These are phyloP conservation scores for Phrynocephalus vlangalii DNA, from an alignment of 2,797 vertebrate genomes.

Conservation along the genomic window DNA sequence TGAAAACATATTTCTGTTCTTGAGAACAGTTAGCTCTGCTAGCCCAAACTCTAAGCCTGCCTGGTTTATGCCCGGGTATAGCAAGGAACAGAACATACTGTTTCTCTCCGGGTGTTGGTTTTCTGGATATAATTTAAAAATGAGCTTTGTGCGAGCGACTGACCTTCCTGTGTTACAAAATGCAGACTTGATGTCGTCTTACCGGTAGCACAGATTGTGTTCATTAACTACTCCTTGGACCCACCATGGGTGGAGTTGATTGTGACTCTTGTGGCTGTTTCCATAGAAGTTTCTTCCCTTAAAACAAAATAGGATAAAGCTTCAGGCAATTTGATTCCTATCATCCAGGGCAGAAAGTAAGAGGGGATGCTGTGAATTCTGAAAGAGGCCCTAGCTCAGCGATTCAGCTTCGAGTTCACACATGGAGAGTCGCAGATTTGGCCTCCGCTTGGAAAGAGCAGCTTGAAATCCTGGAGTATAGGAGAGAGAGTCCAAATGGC, in stretches of 20 bases:
- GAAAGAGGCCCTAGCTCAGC: background rate
- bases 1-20: background rate
- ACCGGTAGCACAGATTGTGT: background rate
- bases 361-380: background rate
- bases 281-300: background rate
- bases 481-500: background rate
- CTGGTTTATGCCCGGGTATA: background rate
- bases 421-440: background rate
- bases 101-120: background rate
- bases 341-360: background rate
- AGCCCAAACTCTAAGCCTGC: background rate
- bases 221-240: background rate
- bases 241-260: too few relatives aligned
- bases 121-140: background rate
- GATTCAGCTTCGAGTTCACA: background rate
- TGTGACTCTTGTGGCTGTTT: background rate
- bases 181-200: background rate
- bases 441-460: background rate
- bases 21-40: slow-evolving; percentile 8
- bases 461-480: background rate
- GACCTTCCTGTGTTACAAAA: background rate
- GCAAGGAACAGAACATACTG: background rate
- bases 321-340: too few relatives aligned
- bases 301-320: too few relatives aligned
- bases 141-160: background rate